These are phyloP conservation scores for Plecotus auritus DNA, from an alignment of 2,113 vertebrate genomes.

Conservation along the genomic window DNA sequence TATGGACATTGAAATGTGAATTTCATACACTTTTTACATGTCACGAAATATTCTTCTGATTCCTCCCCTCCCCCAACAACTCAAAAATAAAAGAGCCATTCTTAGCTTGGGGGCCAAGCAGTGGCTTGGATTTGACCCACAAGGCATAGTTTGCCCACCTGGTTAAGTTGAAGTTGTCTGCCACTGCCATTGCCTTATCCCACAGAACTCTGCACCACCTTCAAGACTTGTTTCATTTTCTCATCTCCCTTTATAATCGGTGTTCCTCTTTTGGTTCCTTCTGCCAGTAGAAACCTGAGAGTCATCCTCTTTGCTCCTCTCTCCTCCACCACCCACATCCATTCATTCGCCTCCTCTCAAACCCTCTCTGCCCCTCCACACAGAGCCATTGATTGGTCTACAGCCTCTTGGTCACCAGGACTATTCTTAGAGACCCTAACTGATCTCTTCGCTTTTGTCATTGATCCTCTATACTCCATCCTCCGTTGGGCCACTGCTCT, in stretches of 20 bases:
- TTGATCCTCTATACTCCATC: not conserved
- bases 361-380: not conserved
- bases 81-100: not conserved
- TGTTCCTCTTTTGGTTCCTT: not conserved
- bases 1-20: not conserved
- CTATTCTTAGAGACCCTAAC: not conserved
- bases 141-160: not conserved
- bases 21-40: not conserved
- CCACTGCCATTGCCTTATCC: not conserved
- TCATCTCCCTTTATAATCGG: not conserved
- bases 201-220: not conserved
- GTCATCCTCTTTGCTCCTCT: not conserved
- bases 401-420: not conserved
- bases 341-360: not conserved
- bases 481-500: not conserved
- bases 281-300: not conserved
- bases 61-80: not conserved
- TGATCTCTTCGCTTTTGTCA: not conserved
- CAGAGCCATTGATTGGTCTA: not conserved
- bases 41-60: not conserved
- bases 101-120: not conserved
- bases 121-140: not conserved
- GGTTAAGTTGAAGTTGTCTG: not conserved
- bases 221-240: not conserved
- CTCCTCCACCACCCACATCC: fast-evolving